These are phyloP conservation scores for Excalfactoria chinensis DNA, from an alignment of 2,113 vertebrate species.

Conservation along the genomic window DNA sequence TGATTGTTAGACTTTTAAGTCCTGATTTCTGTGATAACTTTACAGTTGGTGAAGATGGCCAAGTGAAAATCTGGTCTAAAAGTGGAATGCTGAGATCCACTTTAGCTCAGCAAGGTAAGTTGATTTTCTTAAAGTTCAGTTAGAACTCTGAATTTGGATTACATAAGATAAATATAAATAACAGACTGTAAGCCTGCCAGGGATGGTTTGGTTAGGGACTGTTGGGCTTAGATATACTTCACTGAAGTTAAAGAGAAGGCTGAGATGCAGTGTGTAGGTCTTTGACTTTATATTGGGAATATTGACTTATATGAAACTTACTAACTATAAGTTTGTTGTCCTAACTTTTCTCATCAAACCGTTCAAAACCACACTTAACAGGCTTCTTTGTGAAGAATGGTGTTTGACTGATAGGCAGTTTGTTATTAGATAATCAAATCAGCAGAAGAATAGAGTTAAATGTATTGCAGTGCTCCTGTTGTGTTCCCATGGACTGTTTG, in stretches of 20 bases:
- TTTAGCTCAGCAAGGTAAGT: constrained; percentile 91
- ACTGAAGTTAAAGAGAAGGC: background rate
- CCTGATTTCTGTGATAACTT: constrained; percentile 21
- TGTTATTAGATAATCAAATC: background rate
- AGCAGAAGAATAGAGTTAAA: background rate
- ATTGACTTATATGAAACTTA: too few relatives aligned
- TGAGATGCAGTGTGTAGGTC: background rate
- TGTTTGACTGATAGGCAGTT: background rate
- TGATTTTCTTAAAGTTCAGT: background rate
- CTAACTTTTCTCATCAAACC: background rate
- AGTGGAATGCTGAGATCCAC: constrained; percentile 97
- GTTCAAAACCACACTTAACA: background rate
- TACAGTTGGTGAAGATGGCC: constrained; percentile 95
- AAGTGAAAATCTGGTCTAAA: constrained; percentile 99
- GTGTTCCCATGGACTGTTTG: background rate
- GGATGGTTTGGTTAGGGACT: background rate
- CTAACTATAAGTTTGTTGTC: background rate
- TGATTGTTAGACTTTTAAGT: background rate
- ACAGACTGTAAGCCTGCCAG: background rate
- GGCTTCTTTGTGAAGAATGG: background rate
- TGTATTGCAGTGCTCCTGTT: background rate
- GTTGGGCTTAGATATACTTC: background rate
- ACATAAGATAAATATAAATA: background rate
- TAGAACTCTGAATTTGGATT: background rate
- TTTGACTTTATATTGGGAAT: background rate